Evolutionary conservation across 2,113 vertebrate species (phyloP).

Genomic region (Ammodytes marinus): DNA sequence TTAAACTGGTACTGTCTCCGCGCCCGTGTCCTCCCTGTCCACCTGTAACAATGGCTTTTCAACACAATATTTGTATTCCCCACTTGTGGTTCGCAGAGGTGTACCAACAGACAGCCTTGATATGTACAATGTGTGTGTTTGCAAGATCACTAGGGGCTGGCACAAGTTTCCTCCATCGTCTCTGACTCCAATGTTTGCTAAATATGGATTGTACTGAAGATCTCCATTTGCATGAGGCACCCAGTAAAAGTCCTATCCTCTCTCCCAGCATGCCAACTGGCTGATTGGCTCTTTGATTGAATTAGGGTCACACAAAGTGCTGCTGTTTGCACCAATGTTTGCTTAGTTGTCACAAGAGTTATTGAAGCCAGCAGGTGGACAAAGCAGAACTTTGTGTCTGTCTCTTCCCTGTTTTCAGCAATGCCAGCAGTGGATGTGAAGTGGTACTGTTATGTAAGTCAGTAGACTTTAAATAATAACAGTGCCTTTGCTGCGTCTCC

Average conservation of each 20-base stretch:
- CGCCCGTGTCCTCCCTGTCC: too few species aligned
- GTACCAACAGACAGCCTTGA: not conserved
- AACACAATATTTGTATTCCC: not conserved
- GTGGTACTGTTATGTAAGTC: not conserved
- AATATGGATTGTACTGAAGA: slow-evolving; percentile 73
- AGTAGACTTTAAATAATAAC: not conserved
- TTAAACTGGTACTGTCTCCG: too few species aligned
- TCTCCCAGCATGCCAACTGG: slow-evolving; percentile 38
- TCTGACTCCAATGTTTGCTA: slow-evolving; percentile 64
- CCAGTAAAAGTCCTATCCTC: slow-evolving; percentile 37
- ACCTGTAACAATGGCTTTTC: not conserved
- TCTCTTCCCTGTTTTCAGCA: not conserved
- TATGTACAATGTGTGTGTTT: slow-evolving; percentile 26
- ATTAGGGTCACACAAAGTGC: slow-evolving; percentile 18
- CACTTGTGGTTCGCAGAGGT: not conserved
- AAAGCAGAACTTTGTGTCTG: not conserved
- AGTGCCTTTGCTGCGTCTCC: too few species aligned
- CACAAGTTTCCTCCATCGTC: slow-evolving; percentile 36
- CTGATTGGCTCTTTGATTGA: slow-evolving; percentile 28
- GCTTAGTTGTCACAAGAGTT: not conserved
- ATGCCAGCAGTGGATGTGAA: not conserved
- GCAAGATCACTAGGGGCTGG: slow-evolving; percentile 30
- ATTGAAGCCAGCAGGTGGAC: slow-evolving; percentile 2
- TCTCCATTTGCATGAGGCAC: slow-evolving; percentile 75
- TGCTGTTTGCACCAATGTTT: slow-evolving; percentile 18